Evolutionary conservation across 2,888 invertebrate genomes (phyloP), one percentile per base, ranked within the genome.

Genomic region (Zygogramma bicolorata): DNA sequence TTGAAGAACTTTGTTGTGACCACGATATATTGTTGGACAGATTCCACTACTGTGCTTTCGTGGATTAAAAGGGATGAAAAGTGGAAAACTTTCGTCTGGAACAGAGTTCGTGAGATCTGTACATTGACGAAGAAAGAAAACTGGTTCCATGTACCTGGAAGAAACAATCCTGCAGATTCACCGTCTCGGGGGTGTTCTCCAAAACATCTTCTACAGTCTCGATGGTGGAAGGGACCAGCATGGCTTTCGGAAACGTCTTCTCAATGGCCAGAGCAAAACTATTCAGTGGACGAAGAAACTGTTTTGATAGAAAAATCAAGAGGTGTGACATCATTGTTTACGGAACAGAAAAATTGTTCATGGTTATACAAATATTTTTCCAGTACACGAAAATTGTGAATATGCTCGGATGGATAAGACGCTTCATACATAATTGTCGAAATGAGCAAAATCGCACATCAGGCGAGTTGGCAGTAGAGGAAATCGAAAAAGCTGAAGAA

Each of bases 201-300:
- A 1, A 65, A 73, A 65, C 71, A 81, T 53, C 70, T 84, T 5
- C 6, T 79, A 1, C 67, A 81, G 42, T 78, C 81, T 3, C 61
- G 65, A 77, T 84, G 83, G 84, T 84, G 81, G 82, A 77, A 79
- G 76, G 84, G 82, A 5, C 82, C 83, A n/a, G 22, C 63, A 5
- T 84, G 70, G 74, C 53, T 68, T 7, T 27, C 5, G 7, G 15
- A 27, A 27, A n/a, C 13, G 7, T 3, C 18, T 5, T 2, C 8
- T 57, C 8, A n/a, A 58, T 58, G 15, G 27, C 58, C 15, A 58
- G 22, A 8, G 10, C 58, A 58, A 8, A n/a, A 58, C n/a, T 27
- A 31, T 27, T 13, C 10, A 58, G 81, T 81, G 20, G 27, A 58
- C 15, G 58, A 58, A 25, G 27, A 29, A n/a, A 5, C 25, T 7